Conservation (phyloP, 2,888 invertebrate species). For the Lamellibrachia columna region DNA sequence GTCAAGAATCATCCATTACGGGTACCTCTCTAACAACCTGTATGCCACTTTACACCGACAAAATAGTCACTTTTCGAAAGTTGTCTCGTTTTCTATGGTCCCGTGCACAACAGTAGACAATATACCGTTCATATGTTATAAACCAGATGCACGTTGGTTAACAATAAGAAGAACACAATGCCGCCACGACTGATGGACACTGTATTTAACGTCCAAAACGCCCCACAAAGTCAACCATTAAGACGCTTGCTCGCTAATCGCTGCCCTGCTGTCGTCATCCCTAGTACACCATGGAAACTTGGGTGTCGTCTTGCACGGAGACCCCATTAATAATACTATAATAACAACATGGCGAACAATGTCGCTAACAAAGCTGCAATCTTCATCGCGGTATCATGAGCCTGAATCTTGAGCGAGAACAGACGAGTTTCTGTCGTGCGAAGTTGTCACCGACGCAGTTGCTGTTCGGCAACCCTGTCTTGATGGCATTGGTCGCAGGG, state of each 20-base stretch:
- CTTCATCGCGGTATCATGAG: background rate
- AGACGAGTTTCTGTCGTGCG: background rate
- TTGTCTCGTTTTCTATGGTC: background rate
- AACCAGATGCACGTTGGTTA: background rate
- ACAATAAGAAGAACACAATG: background rate
- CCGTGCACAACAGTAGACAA: background rate
- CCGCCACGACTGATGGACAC: background rate
- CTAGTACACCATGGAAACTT: background rate
- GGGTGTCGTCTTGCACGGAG: background rate
- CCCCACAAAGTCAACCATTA: background rate
- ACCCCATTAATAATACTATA: background rate
- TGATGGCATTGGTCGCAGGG: background rate
- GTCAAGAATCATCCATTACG: background rate
- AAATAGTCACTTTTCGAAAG: background rate
- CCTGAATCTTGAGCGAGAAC: background rate
- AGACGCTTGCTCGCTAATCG: background rate
- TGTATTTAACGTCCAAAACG: background rate
- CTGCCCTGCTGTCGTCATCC: background rate
- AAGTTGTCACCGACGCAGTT: background rate
- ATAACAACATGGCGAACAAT: background rate
- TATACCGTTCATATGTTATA: background rate
- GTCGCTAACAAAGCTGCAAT: background rate
- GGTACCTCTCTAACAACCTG: background rate
- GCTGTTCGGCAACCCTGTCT: background rate
- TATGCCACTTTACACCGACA: background rate